phyloP scores from a whole-genome alignment of 1,140 invertebrate genomes.

The Drosophila nebulosa region DNA sequence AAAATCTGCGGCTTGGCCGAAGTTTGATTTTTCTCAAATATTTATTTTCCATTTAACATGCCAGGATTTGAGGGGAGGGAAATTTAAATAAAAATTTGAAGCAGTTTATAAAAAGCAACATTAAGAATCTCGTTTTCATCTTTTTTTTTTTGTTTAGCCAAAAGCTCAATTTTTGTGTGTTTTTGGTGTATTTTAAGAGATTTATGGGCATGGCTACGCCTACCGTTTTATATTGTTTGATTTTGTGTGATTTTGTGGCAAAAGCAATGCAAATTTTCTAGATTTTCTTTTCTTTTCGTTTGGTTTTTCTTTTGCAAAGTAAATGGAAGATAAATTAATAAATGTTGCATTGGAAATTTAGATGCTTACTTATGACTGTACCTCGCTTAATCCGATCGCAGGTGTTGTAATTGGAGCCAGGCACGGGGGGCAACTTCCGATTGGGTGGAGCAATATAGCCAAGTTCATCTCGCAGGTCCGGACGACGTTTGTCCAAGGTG shows the following conservation, averaged over 20 bases:
- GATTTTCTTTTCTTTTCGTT: conserved; percentile 17
- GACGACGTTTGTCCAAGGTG: conserved; percentile 91
- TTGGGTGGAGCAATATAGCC: conserved; percentile 96
- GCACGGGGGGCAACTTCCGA: conserved; percentile 93
- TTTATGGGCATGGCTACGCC: conserved; percentile 16
- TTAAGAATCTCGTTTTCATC: conserved; percentile 37
- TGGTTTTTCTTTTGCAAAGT: conserved; percentile 60
- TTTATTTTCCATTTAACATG: conserved; percentile 2
- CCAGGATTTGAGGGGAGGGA: not conserved
- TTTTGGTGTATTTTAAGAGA: conserved; percentile 5
- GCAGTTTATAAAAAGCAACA: conserved; percentile 58
- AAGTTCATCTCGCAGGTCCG: conserved; percentile 92
- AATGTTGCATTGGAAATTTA: conserved; percentile 81
- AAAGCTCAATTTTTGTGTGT: conserved; percentile 52
- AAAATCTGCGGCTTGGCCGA: not conserved
- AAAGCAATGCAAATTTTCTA: conserved; percentile 64
- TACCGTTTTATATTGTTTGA: conserved; percentile 6
- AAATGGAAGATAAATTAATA: conserved; percentile 78
- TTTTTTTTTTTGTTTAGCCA: conserved; percentile 36
- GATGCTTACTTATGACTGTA: conserved; percentile 92
- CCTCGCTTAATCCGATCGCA: conserved; percentile 96
- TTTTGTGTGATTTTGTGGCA: conserved; percentile 36
- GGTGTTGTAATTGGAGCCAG: conserved; percentile 95
- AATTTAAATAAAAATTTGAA: conserved; percentile 46
- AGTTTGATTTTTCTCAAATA: not conserved